phyloP scores from a whole-genome alignment of 2,888 invertebrate genomes.

The Callosobruchus maculatus region DNA sequence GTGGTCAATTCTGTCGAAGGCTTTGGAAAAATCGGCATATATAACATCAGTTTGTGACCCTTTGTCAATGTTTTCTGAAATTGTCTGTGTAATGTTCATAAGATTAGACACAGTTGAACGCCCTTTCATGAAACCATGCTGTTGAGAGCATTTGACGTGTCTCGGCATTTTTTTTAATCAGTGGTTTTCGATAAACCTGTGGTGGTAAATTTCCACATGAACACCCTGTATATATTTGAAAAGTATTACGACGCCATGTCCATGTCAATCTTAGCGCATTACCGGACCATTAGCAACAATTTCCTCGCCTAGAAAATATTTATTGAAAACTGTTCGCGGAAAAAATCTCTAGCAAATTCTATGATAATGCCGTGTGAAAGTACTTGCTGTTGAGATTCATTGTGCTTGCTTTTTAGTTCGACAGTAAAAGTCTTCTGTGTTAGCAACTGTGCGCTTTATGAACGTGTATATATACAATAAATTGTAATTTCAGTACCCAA shows the following conservation, averaged over 20 bases:
- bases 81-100: too few relatives aligned
- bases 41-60: too few relatives aligned
- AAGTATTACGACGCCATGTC: not conserved
- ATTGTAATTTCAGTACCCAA: too few relatives aligned
- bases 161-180: too few relatives aligned
- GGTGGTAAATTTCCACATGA: not conserved
- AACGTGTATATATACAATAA: too few relatives aligned
- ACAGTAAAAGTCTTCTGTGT: not conserved
- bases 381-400: not conserved
- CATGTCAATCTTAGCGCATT: not conserved
- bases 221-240: not conserved
- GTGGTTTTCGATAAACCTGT: too few relatives aligned
- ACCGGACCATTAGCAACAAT: not conserved
- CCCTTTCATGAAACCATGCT: too few relatives aligned
- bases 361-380: not conserved
- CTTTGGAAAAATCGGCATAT: too few relatives aligned
- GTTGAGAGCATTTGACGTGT: too few relatives aligned
- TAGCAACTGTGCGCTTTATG: not conserved
- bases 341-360: not conserved
- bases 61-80: too few relatives aligned
- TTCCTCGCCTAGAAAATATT: not conserved
- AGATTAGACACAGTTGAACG: too few relatives aligned
- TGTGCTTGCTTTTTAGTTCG: not conserved
- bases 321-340: not conserved
- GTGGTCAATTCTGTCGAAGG: too few relatives aligned